These are phyloP conservation scores for Riparia riparia DNA, from an alignment of 2,113 vertebrate species.

Conservation along the genomic window DNA sequence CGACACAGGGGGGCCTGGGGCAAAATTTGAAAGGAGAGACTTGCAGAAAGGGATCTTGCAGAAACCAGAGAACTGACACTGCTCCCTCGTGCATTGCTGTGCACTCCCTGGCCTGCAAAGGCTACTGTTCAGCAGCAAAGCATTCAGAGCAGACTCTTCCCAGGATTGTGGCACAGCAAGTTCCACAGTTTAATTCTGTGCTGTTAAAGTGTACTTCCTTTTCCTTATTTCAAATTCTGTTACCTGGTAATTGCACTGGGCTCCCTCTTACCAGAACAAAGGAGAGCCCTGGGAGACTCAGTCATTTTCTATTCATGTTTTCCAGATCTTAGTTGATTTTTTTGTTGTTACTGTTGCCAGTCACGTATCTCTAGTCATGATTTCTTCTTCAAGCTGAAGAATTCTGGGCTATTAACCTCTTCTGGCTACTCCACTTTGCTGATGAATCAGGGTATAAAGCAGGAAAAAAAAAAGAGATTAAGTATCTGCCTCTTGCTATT, in stretches of 20 bases:
- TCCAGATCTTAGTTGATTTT: background rate
- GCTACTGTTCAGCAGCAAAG: background rate
- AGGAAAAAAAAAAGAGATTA: background rate
- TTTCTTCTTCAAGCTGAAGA: background rate
- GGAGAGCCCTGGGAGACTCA: background rate
- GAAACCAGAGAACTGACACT: background rate
- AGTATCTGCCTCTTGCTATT: background rate
- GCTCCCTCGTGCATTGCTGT: background rate
- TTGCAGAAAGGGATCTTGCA: background rate
- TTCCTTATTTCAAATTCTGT: background rate
- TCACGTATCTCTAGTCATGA: background rate
- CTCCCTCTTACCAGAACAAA: background rate
- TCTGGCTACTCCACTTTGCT: background rate
- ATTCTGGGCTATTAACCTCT: background rate
- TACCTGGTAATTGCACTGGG: background rate
- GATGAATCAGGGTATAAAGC: background rate
- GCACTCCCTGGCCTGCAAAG: background rate
- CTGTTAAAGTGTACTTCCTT: background rate
- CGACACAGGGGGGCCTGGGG: rapidly evolving
- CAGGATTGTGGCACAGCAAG: background rate
- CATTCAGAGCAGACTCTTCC: background rate
- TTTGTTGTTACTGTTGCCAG: background rate
- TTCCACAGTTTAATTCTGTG: background rate
- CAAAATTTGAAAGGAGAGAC: background rate
- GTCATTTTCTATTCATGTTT: background rate